phyloP scores from a whole-genome alignment of 2,797 vertebrate genomes.

The Sebastes oblongus region DNA sequence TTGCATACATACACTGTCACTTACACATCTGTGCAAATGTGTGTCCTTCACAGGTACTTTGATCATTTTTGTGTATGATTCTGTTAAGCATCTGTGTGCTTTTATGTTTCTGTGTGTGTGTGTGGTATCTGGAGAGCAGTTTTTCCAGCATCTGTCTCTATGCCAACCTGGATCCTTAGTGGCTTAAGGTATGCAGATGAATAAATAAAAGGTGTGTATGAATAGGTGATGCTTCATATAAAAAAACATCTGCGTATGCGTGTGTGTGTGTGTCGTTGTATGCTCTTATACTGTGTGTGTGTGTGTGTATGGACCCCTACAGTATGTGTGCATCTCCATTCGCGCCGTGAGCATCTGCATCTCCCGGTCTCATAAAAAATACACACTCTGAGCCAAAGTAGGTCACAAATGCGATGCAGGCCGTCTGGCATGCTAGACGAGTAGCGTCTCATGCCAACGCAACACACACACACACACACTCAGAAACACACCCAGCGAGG shows the following conservation, averaged over 20 bases:
- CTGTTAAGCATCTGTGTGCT: neutral
- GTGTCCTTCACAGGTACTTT: neutral
- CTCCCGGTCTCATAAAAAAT: conserved; percentile 62
- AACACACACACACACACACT: conserved; percentile 6
- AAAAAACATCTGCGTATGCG: neutral
- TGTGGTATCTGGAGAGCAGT: neutral
- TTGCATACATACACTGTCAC: neutral
- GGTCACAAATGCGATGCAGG: conserved; percentile 56
- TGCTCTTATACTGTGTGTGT: neutral
- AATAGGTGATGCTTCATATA: neutral
- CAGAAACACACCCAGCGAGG: neutral
- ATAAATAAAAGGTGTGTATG: neutral
- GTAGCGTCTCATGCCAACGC: conserved; percentile 19
- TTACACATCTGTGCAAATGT: neutral
- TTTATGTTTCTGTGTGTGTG: neutral
- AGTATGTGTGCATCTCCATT: neutral
- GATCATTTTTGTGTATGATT: neutral
- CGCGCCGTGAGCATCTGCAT: conserved; percentile 17
- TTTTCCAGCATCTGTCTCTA: conserved; percentile 24
- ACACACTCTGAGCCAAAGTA: conserved; percentile 61
- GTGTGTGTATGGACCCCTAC: neutral
- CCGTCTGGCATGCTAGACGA: conserved; percentile 39
- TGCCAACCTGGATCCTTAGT: conserved; percentile 26
- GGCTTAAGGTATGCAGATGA: neutral
- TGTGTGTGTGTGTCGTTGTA: neutral